Conservation (phyloP, 1,140 invertebrate species). For the Drosophila santomea region DNA sequence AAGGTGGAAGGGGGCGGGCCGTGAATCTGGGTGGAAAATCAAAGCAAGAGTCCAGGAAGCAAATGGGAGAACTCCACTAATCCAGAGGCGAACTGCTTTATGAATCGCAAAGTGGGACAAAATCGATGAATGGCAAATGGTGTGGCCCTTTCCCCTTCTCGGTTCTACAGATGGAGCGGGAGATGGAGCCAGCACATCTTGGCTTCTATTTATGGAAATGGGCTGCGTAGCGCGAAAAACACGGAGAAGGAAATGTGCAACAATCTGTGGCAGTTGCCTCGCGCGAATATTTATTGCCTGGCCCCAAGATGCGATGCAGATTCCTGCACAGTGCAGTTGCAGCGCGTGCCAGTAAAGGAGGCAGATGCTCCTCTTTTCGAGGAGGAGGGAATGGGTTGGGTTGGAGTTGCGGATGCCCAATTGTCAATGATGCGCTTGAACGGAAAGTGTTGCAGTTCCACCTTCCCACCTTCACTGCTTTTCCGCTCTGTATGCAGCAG, state of each 20-base stretch:
- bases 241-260: conserved; percentile 6
- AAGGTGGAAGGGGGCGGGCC: not conserved
- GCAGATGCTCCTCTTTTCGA: not conserved
- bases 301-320: not conserved
- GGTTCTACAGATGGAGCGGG: no score
- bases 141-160: not conserved
- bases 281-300: conserved; percentile 53
- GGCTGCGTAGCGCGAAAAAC: conserved; percentile 16
- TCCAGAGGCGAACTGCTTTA: not conserved
- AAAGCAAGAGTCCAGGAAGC: conserved; percentile 29
- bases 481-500: not conserved
- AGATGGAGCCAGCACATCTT: not conserved
- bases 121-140: conserved; percentile 14
- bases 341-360: conserved; percentile 49
- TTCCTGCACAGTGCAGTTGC: conserved; percentile 15
- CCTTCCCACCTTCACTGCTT: conserved; percentile 23
- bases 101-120: conserved; percentile 19
- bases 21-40: conserved; percentile 9
- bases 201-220: conserved; percentile 27
- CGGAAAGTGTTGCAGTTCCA: conserved; percentile 16
- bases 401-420: conserved; percentile 15
- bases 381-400: not conserved
- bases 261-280: conserved; percentile 35
- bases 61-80: not conserved
- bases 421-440: conserved; percentile 70